These are phyloP conservation scores for Morus bassanus DNA, from an alignment of 2,797 vertebrate genomes.

Conservation along the genomic window DNA sequence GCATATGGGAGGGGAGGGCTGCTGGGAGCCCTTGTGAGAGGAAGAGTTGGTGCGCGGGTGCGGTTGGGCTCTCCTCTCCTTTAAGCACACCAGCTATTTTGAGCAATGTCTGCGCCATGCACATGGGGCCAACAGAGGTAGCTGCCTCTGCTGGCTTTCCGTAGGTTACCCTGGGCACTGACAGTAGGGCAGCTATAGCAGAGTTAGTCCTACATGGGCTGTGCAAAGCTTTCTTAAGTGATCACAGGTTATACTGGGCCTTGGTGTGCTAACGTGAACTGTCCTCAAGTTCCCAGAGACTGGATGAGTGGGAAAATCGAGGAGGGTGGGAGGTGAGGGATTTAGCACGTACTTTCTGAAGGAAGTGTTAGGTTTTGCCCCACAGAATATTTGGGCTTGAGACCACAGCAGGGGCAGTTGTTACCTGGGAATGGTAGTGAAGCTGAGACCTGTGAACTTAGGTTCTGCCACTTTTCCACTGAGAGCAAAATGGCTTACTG, in stretches of 20 bases:
- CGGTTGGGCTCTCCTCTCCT: neutral
- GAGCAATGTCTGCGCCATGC: rapidly evolving
- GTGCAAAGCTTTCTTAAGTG: neutral
- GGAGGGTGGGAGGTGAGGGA: neutral
- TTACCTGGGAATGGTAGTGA: neutral
- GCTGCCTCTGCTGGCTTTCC: neutral
- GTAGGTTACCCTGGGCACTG: neutral
- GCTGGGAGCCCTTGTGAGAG: neutral
- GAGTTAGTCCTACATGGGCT: neutral
- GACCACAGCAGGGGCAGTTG: neutral
- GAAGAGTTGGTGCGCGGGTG: rapidly evolving
- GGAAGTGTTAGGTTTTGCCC: neutral
- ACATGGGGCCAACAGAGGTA: neutral
- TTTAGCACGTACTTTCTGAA: neutral
- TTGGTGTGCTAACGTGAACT: neutral
- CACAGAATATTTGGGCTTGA: neutral
- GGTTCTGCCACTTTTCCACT: neutral
- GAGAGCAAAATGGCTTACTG: neutral
- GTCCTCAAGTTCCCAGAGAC: neutral
- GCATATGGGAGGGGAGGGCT: neutral
- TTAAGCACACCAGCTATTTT: neutral
- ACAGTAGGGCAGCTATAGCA: neutral
- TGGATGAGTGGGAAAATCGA: neutral
- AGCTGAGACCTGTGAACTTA: neutral
- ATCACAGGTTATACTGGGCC: neutral